phyloP scores from a whole-genome alignment of 2,797 vertebrate species.

The Spea hammondii region DNA sequence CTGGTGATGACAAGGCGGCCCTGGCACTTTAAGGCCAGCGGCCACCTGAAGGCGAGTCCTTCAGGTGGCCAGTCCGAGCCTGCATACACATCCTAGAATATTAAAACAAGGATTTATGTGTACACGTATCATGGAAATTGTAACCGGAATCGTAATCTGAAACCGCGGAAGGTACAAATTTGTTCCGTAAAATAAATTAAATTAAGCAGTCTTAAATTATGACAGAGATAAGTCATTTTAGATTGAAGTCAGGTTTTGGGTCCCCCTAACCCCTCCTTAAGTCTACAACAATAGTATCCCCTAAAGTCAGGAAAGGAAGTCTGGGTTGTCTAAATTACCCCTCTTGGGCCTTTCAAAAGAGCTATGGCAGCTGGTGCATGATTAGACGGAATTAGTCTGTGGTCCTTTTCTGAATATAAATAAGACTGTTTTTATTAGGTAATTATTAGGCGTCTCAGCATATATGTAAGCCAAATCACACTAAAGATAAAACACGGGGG shows the following conservation, averaged over 20 bases:
- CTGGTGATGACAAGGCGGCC: too few species aligned
- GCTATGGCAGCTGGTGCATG: constrained; percentile 51
- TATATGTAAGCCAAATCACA: constrained; percentile 35
- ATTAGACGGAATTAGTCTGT: constrained; percentile 50
- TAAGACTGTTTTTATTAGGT: constrained; percentile 50
- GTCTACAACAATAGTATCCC: constrained; percentile 49
- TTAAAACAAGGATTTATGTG: too few species aligned
- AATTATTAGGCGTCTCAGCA: constrained; percentile 46
- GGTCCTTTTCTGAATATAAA: constrained; percentile 50
- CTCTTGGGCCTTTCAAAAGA: constrained; percentile 46
- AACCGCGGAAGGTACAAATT: too few species aligned
- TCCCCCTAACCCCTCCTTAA: constrained; percentile 34
- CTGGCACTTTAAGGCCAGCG: too few species aligned
- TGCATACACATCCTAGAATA: too few species aligned
- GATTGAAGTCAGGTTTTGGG: constrained; percentile 46
- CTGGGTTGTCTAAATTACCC: constrained; percentile 51
- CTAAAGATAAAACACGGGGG: not conserved
- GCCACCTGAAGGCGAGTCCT: too few species aligned
- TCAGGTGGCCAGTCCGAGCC: too few species aligned
- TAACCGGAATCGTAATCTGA: too few species aligned
- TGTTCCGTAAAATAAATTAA: not conserved
- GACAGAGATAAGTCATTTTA: constrained; percentile 42
- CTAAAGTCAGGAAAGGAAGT: constrained; percentile 45
- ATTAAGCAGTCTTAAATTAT: not conserved
- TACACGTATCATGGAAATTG: too few species aligned